Evolutionary conservation across 2,797 vertebrate species (phyloP).

Genomic region (Hephaestus fuliginosus): DNA sequence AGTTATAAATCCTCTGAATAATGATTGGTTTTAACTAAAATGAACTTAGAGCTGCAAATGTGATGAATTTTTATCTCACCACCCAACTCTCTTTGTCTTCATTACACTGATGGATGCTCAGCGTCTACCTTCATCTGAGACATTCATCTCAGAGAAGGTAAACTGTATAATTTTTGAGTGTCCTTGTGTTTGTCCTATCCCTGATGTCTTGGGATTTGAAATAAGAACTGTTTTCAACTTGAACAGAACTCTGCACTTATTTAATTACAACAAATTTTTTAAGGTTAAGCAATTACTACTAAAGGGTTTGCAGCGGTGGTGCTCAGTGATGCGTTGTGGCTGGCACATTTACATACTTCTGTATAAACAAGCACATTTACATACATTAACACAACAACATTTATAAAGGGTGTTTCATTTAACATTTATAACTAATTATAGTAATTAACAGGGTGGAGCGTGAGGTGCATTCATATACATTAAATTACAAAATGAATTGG

Average conservation of each 20-base stretch:
- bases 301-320: neutral
- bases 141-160: neutral
- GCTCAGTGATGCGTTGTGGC: neutral
- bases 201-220: neutral
- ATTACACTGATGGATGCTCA: conserved; percentile 7
- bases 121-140: neutral
- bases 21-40: neutral
- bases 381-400: conserved; percentile 33
- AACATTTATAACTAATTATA: conserved; percentile 29
- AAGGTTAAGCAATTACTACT: conserved; percentile 42
- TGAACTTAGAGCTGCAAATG: neutral
- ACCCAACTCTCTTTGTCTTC: conserved; percentile 2
- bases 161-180: neutral
- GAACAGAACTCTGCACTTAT: conserved; percentile 1
- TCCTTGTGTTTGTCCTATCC: neutral
- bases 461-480: conserved; percentile 5
- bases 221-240: conserved; percentile 9
- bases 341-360: conserved; percentile 31
- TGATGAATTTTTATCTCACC: neutral
- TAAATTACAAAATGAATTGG: conserved; percentile 2
- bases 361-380: conserved; percentile 52
- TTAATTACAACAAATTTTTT: conserved; percentile 14
- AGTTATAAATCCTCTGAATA: too few species aligned
- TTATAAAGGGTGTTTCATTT: conserved; percentile 33
- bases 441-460: conserved; percentile 23